Conservation (phyloP, 2,888 invertebrate species). For the Drosophila pegasa region DNA sequence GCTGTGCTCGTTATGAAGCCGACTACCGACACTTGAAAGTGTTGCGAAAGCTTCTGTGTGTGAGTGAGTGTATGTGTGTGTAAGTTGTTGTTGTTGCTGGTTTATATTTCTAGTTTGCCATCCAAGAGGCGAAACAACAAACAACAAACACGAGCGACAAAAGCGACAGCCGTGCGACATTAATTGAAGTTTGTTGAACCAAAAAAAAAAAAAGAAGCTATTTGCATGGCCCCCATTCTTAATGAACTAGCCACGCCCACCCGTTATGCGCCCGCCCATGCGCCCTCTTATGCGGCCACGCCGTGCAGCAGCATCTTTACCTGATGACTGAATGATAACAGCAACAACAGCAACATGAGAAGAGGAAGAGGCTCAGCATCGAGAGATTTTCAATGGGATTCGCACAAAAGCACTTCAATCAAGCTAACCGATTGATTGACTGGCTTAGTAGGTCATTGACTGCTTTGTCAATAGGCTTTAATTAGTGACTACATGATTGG, state of each 20-base stretch:
- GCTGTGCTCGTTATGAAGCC: slow-evolving; percentile 61
- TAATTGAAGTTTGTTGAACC: slow-evolving; percentile 80
- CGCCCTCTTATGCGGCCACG: no score
- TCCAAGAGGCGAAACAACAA: slow-evolving; percentile 39
- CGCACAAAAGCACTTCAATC: slow-evolving; percentile 1
- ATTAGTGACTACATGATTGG: no score
- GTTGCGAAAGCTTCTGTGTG: slow-evolving; percentile 48
- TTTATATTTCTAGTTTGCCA: slow-evolving; percentile 49
- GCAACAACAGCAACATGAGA: not conserved
- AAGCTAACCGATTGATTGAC: slow-evolving; percentile 1
- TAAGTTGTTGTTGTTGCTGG: slow-evolving; percentile 11
- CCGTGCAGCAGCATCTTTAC: slow-evolving; percentile 20
- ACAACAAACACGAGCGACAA: slow-evolving; percentile 57
- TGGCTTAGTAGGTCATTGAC: slow-evolving; percentile 3
- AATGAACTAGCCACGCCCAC: slow-evolving; percentile 19
- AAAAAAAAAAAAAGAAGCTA: slow-evolving; percentile 73
- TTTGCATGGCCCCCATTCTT: slow-evolving; percentile 59
- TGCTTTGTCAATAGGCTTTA: no score
- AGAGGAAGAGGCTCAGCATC: not conserved
- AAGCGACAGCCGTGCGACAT: slow-evolving; percentile 68
- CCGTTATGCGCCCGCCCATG: not conserved
- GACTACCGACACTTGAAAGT: slow-evolving; percentile 64
- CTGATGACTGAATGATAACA: slow-evolving; percentile 26
- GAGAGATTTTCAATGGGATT: not conserved
- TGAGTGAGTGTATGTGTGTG: slow-evolving; percentile 1